phyloP scores from a whole-genome alignment of 1,140 invertebrate species.

The Drosophila bipectinata region DNA sequence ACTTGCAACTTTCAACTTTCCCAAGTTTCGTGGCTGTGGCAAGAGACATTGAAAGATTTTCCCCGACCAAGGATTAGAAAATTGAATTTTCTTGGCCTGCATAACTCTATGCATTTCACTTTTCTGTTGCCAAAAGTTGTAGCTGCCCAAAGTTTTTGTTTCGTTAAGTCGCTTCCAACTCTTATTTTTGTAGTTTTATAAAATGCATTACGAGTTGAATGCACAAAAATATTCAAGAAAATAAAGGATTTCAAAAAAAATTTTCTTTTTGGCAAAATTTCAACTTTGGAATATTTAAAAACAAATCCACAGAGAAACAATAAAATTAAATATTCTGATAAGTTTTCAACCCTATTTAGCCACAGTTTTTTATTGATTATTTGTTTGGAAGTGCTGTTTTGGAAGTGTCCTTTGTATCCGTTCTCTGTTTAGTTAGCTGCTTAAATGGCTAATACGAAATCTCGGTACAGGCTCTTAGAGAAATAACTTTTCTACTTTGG shows the following conservation, averaged over 20 bases:
- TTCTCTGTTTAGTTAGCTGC: constrained; percentile 64
- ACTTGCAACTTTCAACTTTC: constrained; percentile 48
- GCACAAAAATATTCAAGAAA: not conserved
- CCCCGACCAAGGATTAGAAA: constrained; percentile 55
- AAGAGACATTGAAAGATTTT: constrained; percentile 39
- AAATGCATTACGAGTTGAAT: constrained; percentile 9
- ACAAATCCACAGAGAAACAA: no score
- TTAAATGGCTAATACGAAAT: constrained; percentile 41
- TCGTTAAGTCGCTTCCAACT: constrained; percentile 35
- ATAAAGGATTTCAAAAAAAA: not conserved
- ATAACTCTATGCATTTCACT: not conserved
- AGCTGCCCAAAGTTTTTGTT: constrained; percentile 61
- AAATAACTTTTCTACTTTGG: constrained; percentile 70
- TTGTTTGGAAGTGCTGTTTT: not conserved
- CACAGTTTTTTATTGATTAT: not conserved
- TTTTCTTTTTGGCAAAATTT: no score
- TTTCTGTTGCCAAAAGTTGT: constrained; percentile 22
- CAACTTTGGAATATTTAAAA: no score
- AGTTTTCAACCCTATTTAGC: no score
- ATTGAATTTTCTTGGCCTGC: constrained; percentile 58
- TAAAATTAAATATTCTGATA: no score
- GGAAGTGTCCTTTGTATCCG: constrained; percentile 4
- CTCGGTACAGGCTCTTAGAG: constrained; percentile 8
- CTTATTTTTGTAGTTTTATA: constrained; percentile 8
- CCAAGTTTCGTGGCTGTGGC: constrained; percentile 24